Evolutionary conservation across 2,113 vertebrate species (phyloP).

Genomic region (Hassar affinis): DNA sequence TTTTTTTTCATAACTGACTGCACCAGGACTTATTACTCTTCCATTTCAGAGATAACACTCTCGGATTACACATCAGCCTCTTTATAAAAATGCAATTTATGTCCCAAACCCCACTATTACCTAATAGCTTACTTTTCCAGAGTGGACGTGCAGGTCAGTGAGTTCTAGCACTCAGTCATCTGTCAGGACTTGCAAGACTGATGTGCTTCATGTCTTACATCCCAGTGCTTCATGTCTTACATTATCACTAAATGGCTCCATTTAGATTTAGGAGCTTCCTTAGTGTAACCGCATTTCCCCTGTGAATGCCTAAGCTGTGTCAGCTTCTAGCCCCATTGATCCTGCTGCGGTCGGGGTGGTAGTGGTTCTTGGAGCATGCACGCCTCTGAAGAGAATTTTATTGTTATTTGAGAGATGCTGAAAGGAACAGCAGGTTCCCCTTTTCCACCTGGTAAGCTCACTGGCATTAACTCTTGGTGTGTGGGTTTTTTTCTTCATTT

Average conservation of each 20-base stretch:
- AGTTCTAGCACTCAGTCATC: conserved; percentile 29
- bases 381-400: conserved; percentile 55
- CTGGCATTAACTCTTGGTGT: conserved; percentile 61
- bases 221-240: conserved; percentile 25
- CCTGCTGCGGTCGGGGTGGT: conserved; percentile 5
- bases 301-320: conserved; percentile 32
- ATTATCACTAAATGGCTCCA: conserved; percentile 32
- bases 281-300: conserved; percentile 32
- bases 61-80: background rate
- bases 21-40: conserved; percentile 8
- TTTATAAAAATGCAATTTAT: conserved; percentile 24
- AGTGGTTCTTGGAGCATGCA: background rate
- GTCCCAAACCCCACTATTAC: conserved; percentile 22
- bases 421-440: conserved; percentile 54
- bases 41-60: conserved; percentile 6
- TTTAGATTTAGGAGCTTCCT: conserved; percentile 45
- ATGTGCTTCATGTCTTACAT: conserved; percentile 34
- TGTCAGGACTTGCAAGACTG: conserved; percentile 38
- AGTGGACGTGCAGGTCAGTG: conserved; percentile 8
- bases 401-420: conserved; percentile 58
- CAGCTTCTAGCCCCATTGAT: conserved; percentile 42
- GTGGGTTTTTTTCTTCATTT: conserved; percentile 48
- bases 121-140: conserved; percentile 24
- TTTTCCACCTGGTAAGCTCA: conserved; percentile 58
- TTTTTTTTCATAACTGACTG: background rate